phyloP scores from a whole-genome alignment of 2,797 vertebrate genomes.

The Orientallactaga sibirica region DNA sequence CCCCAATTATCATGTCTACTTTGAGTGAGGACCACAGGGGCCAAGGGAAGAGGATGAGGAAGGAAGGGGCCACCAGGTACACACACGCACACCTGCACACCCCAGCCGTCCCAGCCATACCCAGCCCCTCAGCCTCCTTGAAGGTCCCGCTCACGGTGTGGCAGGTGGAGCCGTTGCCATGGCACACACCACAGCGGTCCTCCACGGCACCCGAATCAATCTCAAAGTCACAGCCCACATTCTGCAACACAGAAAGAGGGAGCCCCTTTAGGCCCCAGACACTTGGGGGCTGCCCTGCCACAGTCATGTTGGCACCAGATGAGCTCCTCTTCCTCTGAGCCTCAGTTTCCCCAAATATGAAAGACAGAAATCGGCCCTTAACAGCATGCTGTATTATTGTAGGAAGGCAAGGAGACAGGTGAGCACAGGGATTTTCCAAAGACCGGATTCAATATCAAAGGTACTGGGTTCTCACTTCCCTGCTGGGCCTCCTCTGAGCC shows the following conservation, averaged over 20 bases:
- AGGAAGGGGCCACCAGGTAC: not conserved
- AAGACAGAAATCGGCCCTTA: accelerated
- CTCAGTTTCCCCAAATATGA: not conserved
- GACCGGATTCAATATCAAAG: not conserved
- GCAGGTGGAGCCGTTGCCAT: slow-evolving; percentile 96
- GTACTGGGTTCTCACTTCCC: not conserved
- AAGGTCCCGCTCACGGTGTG: slow-evolving; percentile 94
- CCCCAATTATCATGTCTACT: not conserved
- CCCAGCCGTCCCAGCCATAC: slow-evolving; percentile 85
- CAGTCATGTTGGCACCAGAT: accelerated
- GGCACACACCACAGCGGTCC: slow-evolving; percentile 97
- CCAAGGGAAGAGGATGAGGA: accelerated
- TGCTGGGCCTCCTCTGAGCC: not conserved
- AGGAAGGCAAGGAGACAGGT: not conserved
- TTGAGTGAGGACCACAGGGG: not conserved
- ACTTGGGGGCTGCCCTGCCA: not conserved
- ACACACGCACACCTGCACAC: not conserved
- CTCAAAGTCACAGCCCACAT: slow-evolving; percentile 95
- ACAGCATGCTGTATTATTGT: accelerated
- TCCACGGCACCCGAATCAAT: slow-evolving; percentile 94
- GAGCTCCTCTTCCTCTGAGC: not conserved
- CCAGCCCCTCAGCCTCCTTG: slow-evolving; percentile 94
- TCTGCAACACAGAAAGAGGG: slow-evolving; percentile 88
- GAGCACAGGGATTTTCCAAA: not conserved
- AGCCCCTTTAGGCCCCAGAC: not conserved